Conservation (phyloP, 2,797 vertebrate genomes). For the Iguana delicatissima region DNA sequence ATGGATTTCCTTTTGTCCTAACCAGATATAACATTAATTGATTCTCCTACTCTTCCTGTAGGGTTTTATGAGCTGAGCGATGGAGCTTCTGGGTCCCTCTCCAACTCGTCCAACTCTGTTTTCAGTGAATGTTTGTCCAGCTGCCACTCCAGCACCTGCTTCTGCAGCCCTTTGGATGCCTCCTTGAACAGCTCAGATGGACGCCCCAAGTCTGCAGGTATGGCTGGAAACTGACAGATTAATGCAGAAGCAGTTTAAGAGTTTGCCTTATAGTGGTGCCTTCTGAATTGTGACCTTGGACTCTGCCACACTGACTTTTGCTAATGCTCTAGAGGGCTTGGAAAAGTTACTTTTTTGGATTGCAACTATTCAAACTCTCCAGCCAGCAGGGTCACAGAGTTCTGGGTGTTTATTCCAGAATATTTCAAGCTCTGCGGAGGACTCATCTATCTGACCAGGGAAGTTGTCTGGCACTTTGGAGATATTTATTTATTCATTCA, state of each 20-base stretch:
- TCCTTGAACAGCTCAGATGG: constrained; percentile 87
- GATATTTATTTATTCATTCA: background rate
- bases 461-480: background rate
- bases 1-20: background rate
- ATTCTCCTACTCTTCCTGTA: constrained; percentile 68
- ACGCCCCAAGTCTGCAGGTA: constrained; percentile 89
- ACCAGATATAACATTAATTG: background rate
- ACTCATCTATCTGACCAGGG: background rate
- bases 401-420: background rate
- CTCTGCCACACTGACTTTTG: too few relatives aligned
- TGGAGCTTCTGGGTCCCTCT: constrained; percentile 91
- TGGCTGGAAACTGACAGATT: background rate
- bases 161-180: constrained; percentile 90
- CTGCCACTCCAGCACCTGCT: constrained; percentile 92
- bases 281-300: too few relatives aligned
- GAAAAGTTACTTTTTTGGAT: too few relatives aligned
- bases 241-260: too few relatives aligned
- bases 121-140: constrained; percentile 97
- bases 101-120: constrained; percentile 97
- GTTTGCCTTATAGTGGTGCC: too few relatives aligned
- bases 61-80: constrained; percentile 98
- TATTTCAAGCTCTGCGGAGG: background rate
- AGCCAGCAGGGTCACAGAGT: background rate
- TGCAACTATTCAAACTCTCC: too few relatives aligned
- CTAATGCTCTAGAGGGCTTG: too few relatives aligned